Percentiles rank a stretch among this genome's conserved stretches.
Evolutionary conservation across 2,797 vertebrate species (phyloP).

Genomic region (Gastrophryne carolinensis): DNA sequence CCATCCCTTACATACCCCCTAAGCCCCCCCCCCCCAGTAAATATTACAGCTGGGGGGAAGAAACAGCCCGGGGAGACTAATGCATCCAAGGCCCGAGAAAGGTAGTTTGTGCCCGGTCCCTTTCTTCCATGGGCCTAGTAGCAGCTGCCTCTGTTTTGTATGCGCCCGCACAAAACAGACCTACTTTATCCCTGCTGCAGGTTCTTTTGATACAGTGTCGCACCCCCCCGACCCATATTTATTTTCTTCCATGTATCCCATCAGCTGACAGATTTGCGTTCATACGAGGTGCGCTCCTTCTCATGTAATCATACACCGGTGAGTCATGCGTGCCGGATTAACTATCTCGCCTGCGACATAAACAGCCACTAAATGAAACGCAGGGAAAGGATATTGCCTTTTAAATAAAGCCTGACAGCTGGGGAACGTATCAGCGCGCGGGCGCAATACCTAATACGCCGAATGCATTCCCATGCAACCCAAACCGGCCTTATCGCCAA

Average conservation of each 20-base stretch:
- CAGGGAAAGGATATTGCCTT: constrained; percentile 72
- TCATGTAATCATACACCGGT: constrained; percentile 66
- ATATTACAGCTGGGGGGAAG: too few species aligned
- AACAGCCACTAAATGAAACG: constrained; percentile 72
- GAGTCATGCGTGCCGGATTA: constrained; percentile 70
- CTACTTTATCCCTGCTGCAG: too few species aligned
- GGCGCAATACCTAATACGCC: constrained; percentile 62
- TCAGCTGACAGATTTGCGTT: constrained; percentile 39
- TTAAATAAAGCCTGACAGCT: constrained; percentile 75
- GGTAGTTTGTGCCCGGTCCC: too few species aligned
- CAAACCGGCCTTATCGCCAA: constrained; percentile 62
- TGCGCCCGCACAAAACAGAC: too few species aligned
- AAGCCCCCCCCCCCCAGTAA: too few species aligned
- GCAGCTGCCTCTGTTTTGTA: too few species aligned
- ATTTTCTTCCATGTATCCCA: constrained; percentile 33
- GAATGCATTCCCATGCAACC: constrained; percentile 61
- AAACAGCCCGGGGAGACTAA: too few species aligned
- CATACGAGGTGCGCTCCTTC: constrained; percentile 57
- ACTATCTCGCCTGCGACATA: constrained; percentile 67
- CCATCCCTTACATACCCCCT: too few species aligned
- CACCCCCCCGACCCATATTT: constrained; percentile 15
- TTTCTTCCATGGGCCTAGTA: too few species aligned
- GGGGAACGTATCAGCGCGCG: constrained; percentile 72
- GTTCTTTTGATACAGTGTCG: too few species aligned
- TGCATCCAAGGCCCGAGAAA: too few species aligned